These are phyloP conservation scores for Zaprionus inermis DNA, from an alignment of 1,140 invertebrate species.

Conservation along the genomic window DNA sequence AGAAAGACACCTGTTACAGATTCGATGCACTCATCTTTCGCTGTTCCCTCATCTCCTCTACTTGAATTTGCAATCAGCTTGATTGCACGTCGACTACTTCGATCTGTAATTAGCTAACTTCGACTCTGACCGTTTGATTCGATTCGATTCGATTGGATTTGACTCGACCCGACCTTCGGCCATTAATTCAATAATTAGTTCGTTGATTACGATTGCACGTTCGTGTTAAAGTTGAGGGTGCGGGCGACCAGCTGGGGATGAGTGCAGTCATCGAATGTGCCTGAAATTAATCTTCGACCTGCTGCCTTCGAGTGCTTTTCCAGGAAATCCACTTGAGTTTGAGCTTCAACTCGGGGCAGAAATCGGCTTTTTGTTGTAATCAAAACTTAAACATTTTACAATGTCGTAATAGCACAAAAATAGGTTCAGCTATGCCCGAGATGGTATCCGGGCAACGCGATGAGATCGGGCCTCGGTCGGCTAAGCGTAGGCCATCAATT, in stretches of 20 bases:
- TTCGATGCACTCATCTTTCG: neutral
- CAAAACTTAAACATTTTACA: conserved; percentile 65
- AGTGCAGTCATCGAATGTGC: neutral
- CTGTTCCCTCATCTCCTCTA: too few relatives aligned
- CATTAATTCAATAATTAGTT: conserved; percentile 10
- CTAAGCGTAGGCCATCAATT: conserved; percentile 56
- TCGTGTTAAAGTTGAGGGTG: neutral
- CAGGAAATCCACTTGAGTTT: conserved; percentile 12
- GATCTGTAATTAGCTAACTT: conserved; percentile 2
- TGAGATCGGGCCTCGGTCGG: too few relatives aligned
- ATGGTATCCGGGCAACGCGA: conserved; percentile 7
- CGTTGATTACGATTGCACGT: conserved; percentile 9
- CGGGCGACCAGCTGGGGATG: neutral
- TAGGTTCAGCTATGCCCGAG: neutral
- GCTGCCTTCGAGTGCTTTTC: conserved; percentile 12
- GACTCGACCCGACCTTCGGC: neutral
- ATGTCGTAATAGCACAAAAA: conserved; percentile 7
- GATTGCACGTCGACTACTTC: neutral
- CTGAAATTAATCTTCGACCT: conserved; percentile 7
- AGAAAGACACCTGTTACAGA: neutral
- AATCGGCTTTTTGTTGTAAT: conserved; percentile 64
- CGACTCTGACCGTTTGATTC: conserved; percentile 2
- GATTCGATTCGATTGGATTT: neutral
- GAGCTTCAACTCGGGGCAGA: conserved; percentile 15
- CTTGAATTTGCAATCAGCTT: neutral